Base-by-base conservation (phyloP, 2,113 vertebrate species). In the Phainopepla nitens region DNA sequence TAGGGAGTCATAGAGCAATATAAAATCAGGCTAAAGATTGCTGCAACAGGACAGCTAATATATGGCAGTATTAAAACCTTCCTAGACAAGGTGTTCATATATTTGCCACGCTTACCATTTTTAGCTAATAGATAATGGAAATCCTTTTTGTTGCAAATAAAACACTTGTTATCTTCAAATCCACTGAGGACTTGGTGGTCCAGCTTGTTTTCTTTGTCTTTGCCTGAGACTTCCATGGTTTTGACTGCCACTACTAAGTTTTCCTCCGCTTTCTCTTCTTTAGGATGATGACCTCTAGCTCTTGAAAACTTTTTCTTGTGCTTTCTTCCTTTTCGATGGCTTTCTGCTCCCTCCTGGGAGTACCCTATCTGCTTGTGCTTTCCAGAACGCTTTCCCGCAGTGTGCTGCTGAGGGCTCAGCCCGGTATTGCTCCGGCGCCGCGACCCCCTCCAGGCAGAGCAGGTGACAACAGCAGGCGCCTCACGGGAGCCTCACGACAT, bases 331-430 rank as follows among this genome's bases (percentile, higher is more conserved):
- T 82, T 25, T 28, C 5, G 21, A 17, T 11, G 45, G 8, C 25
- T 41, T 28, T 22, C 20, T 49, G 70, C 61, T 69, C 36, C 61
- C 21, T n/a, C 23, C 44, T 9, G 35, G 35, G 39, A 27, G n/a
- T 1, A 9, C 2, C 7, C 45, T 80, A 61, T 12, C n/a, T 10
- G 22, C 25, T 54, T 69, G 22, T 24, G 70, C 50, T 56, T 39
- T 69, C 39, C 14, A 13, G 45, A 54, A 10, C 5, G 51, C 45
- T 33, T 12, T 49, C 23, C 6, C 18, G 51, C 47, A 0, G 4
- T 0, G 45, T 0, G n/a, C 21, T 2, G 51, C 83, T 29, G 18
- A 0, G 28, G 14, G 3, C 42, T 41, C 33, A 12, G 31, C 39
- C 27, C 42, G 3, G 15, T 4, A 1, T 3, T 3, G 2, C 81